Percentiles rank a stretch among this genome's conserved stretches.
Conservation (phyloP, 35 echinoderm and acorn worm species). For the Ptychodera flava region DNA sequence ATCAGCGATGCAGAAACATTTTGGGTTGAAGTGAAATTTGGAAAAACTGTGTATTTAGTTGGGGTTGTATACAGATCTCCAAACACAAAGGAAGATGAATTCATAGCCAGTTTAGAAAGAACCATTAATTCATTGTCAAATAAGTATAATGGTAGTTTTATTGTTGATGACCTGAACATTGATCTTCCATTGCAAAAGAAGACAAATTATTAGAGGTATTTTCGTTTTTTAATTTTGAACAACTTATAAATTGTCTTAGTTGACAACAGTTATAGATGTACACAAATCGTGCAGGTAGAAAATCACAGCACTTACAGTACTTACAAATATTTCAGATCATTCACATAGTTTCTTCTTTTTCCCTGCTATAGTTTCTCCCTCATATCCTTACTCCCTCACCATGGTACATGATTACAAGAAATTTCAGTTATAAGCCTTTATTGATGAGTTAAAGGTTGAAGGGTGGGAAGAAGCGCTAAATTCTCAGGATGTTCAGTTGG, state of each 20-base stretch:
- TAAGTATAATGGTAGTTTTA: neutral
- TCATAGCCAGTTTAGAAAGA: neutral
- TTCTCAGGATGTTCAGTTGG: no score
- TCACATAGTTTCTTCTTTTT: neutral
- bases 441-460: no score
- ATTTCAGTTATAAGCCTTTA: no score
- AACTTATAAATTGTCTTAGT: neutral
- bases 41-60: neutral
- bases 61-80: neutral
- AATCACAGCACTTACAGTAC: neutral
- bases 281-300: neutral
- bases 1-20: neutral
- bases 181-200: neutral
- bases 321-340: neutral
- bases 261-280: neutral
- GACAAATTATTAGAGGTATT: neutral
- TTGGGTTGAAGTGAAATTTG: neutral
- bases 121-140: neutral
- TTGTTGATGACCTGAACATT: neutral
- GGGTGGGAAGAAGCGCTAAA: no score
- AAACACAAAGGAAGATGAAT: neutral
- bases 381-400: no score
- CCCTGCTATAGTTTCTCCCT: no score
- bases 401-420: no score
- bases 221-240: neutral